Evolutionary conservation across 2,113 vertebrate genomes (phyloP), one percentile per base, ranked within the genome.

Genomic region (Dicrurus megarhynchus): DNA sequence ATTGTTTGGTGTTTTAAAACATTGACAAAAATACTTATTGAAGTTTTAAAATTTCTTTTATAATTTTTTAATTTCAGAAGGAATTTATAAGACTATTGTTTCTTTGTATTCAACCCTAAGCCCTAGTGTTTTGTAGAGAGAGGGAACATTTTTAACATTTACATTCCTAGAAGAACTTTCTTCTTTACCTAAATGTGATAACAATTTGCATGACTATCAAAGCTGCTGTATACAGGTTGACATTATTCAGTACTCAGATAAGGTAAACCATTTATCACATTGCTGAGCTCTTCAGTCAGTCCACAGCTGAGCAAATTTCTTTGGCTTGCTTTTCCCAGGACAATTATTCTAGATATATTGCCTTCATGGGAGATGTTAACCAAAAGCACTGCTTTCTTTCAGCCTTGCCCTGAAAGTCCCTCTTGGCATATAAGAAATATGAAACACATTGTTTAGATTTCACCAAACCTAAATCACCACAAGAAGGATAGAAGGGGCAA

Each of bases 361-460:
- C 74, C 76, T 96, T 90, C 78, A 70, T 42, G 44, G 84, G 94
- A 80, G 81, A 95, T 79, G 81, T 93, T 96, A 95, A 89, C 81
- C 81, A 89, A 96, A 94, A 93, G 74, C 70, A 69, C 63, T 89
- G 78, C 37, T 85, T 89, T 74, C 86, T 78, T 85, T 95, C 93
- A 95, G 83, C 59, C 80, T 91, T 91, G 61, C 74, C 78, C 82
- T 71, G 59, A 79, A 94, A 82, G 39, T 85, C 81, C 83, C 74
- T 75, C 50, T 82, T 87, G 84, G 87, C 84, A 87, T 76, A 90
- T 91, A 89, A 96, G 87, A 94, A 95, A 91, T 95, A 93, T 94
- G 87, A 93, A 94, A 93, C 91, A 95, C 84, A 70, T 94, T 87
- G 81, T 83, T 91, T 95, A 82, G 81, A 84, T 94, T 95, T 97